These are phyloP conservation scores for Pseudococcus jackbeardsleyi DNA, from an alignment of 2,888 invertebrate species.

Conservation along the genomic window DNA sequence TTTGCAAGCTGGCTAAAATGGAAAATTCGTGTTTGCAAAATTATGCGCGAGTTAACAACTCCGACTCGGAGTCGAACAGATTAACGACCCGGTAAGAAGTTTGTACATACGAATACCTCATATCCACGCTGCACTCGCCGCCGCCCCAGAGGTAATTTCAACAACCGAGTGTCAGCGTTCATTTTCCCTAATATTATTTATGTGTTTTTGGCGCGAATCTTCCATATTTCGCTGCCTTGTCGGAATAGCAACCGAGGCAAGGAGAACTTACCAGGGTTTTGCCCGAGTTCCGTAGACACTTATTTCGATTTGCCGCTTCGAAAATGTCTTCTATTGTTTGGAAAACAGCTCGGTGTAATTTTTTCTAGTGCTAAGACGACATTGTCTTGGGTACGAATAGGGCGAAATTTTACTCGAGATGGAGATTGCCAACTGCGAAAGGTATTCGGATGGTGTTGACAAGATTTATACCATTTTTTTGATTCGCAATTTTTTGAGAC, in stretches of 20 bases:
- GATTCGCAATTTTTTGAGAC: no score
- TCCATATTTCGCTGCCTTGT: not conserved
- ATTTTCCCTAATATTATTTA: slow-evolving; percentile 1
- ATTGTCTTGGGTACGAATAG: no score
- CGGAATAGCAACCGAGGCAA: not conserved
- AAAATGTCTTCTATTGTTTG: not conserved
- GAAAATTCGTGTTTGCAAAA: slow-evolving; percentile 16
- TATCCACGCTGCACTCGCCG: not conserved
- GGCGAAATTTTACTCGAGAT: no score
- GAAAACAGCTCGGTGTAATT: not conserved
- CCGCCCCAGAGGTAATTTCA: not conserved
- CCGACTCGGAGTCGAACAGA: not conserved
- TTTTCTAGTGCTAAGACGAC: not conserved
- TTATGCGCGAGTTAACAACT: not conserved
- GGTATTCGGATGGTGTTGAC: no score
- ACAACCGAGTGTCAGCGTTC: not conserved
- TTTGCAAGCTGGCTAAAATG: not conserved
- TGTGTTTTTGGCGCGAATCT: not conserved
- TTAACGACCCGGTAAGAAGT: not conserved
- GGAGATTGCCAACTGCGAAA: no score
- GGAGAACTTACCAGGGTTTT: not conserved
- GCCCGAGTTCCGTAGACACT: not conserved
- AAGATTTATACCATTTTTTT: no score
- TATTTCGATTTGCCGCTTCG: not conserved
- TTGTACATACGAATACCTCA: not conserved